phyloP scores from a whole-genome alignment of 1,140 invertebrate genomes.

The Drosophila rufa region DNA sequence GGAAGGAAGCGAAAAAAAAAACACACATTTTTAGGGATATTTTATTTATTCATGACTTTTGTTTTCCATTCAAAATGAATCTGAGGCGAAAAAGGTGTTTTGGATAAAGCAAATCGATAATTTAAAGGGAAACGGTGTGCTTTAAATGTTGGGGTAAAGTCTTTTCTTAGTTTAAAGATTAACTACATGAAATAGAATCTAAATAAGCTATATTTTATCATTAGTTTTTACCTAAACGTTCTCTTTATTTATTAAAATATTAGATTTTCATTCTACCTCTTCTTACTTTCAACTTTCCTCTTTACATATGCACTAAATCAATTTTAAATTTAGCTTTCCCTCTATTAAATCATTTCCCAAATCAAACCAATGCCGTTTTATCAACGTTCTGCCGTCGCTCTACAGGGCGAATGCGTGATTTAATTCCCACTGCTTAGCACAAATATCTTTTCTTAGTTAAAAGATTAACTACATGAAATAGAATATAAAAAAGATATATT shows the following conservation, averaged over 20 bases:
- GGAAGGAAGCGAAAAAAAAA: conserved; percentile 26
- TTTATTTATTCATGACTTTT: conserved; percentile 72
- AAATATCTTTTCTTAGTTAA: not conserved
- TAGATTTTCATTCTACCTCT: too few species aligned
- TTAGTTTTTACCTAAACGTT: too few species aligned
- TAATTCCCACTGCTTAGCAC: conserved; percentile 39
- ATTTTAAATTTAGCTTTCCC: too few species aligned
- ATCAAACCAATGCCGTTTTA: conserved; percentile 20
- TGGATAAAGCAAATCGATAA: conserved; percentile 38
- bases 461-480: not conserved
- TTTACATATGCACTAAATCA: too few species aligned
- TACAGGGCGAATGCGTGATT: conserved; percentile 69
- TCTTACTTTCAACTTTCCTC: too few species aligned
- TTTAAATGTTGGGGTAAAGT: not conserved
- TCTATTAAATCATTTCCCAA: conserved; percentile 5
- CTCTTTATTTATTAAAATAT: too few species aligned
- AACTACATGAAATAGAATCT: not conserved
- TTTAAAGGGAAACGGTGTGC: conserved; percentile 13
- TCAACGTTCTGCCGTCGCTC: conserved; percentile 13
- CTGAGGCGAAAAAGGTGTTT: conserved; percentile 23
- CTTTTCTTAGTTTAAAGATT: not conserved
- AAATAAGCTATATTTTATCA: not conserved
- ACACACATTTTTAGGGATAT: conserved; percentile 32
- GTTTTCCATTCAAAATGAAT: conserved; percentile 52
- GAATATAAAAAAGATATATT: not conserved